Conservation (phyloP, 2,113 vertebrate species). For the Gracilinanus agilis region DNA sequence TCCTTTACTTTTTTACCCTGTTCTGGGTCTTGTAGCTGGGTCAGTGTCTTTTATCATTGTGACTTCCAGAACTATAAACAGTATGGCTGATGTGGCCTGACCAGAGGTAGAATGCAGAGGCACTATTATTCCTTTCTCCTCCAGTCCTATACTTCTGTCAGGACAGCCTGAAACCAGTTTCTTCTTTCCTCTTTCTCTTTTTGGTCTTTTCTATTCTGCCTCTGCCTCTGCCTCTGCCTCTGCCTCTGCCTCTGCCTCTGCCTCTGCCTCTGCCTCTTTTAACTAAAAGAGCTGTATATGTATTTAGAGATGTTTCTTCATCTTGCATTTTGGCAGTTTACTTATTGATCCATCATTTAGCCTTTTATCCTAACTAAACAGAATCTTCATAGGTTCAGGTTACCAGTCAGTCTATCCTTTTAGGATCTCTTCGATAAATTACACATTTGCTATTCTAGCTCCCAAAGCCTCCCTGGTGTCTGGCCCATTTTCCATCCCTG, state of each 20-base stretch:
- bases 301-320: background rate
- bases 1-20: background rate
- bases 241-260: background rate
- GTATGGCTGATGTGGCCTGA: background rate
- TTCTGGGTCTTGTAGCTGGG: background rate
- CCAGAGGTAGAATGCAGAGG: background rate
- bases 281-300: background rate
- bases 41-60: background rate
- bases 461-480: background rate
- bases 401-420: background rate
- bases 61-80: background rate
- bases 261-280: too few relatives aligned
- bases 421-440: background rate
- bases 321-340: background rate
- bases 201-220: background rate
- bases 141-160: background rate
- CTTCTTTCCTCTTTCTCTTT: background rate
- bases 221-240: background rate
- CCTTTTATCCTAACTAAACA: background rate
- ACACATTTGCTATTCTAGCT: background rate
- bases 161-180: background rate
- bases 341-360: background rate
- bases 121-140: background rate
- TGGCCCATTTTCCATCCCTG: constrained; percentile 3
- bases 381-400: background rate